Base-by-base conservation (phyloP, 2,797 vertebrate species). In the Hydrolagus colliei region DNA sequence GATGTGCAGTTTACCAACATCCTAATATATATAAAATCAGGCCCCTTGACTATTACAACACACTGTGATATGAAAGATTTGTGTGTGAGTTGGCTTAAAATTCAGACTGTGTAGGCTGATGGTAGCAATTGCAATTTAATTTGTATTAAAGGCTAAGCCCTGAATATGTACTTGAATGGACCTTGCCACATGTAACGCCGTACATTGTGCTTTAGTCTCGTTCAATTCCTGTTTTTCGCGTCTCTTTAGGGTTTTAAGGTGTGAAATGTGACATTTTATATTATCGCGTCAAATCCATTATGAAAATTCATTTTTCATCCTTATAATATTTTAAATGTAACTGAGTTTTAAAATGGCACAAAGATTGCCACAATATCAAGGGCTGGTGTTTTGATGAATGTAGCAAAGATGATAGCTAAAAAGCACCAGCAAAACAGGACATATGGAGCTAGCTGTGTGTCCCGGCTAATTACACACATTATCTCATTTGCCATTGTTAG, bases 381-480 rank as follows among this genome's bases (percentile, higher is more conserved):
- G 75, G 20, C 52, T 52, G 18, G 75, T 77, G 71, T 20, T 41
- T 32, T 84, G 65, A 74, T 86, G 61, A 72, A 65, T 76, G 67
- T 41, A 76, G 62, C 62, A 86, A 76, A 86, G 27, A 63, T 65
- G 74, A 74, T 65, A 76, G 71, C 85, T 71, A 88, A 79, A 89
- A 91, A 88, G 59, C 52, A 86, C 86, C 86, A 87, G 2, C 78
- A 73, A 14, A 79, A 71, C 74, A 84, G 92, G 90, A 92, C 95
- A 95, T 95, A 95, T 93, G 94, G 94, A 93, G 90, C 86, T 89
- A 92, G 94, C 91, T 91, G 90, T 93, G 92, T 87, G 91, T 90
- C 91, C 88, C 89, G 89, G 92, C 94, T 97, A 97, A 98, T 99
- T 97, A 96, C 92, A 94, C 92, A 91, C 94, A 96, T 96, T 96